These are phyloP conservation scores for Lagopus muta DNA, from an alignment of 2,113 vertebrate species.

Conservation along the genomic window DNA sequence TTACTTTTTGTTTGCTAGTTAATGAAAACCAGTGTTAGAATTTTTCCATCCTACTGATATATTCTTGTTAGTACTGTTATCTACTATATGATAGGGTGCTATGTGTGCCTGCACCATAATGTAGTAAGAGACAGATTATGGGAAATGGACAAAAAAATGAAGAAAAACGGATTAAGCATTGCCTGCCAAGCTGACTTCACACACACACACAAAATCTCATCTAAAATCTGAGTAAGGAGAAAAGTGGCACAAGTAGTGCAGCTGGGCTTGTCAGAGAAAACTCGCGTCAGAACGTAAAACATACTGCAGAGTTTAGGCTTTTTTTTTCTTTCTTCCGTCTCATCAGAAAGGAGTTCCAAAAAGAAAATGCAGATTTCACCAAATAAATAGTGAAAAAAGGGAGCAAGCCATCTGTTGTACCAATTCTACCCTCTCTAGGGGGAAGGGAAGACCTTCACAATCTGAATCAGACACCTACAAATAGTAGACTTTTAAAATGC, in stretches of 20 bases:
- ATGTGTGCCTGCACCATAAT: neutral
- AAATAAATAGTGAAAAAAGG: slow-evolving; percentile 37
- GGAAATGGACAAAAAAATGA: neutral
- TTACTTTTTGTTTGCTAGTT: neutral
- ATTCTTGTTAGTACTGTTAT: neutral
- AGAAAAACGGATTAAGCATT: neutral
- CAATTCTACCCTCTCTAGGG: neutral
- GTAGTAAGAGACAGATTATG: neutral
- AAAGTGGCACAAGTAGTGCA: slow-evolving; percentile 10
- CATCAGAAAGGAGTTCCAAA: slow-evolving; percentile 44
- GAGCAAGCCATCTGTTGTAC: slow-evolving; percentile 48
- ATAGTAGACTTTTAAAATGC: neutral
- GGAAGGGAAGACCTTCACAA: neutral
- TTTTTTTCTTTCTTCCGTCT: slow-evolving; percentile 10
- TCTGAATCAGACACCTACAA: neutral
- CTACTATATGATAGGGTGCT: neutral
- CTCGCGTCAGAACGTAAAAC: slow-evolving; percentile 54
- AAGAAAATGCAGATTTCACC: slow-evolving; percentile 58
- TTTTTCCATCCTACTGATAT: neutral
- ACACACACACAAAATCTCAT: neutral
- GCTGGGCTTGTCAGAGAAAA: slow-evolving; percentile 60
- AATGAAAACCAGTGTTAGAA: neutral
- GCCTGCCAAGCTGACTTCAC: neutral
- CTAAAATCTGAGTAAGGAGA: slow-evolving; percentile 30
- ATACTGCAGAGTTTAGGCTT: slow-evolving; percentile 51